Evolutionary conservation across 2,113 vertebrate genomes (phyloP).

Genomic region (Potamarius usumacintae): DNA sequence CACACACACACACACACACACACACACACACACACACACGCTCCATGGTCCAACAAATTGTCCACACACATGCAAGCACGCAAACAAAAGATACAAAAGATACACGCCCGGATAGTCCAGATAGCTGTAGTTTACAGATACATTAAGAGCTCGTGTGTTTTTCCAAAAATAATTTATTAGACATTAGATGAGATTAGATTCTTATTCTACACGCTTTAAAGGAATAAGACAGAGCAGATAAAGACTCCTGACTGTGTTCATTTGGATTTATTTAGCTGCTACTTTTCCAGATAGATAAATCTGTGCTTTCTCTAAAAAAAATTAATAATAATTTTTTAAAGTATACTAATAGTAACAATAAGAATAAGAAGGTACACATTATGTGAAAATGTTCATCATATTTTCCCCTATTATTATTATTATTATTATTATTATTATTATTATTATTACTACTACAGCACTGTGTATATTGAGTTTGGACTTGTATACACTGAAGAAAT

Average conservation of each 20-base stretch:
- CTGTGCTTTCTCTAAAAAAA: not conserved
- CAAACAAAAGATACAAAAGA: conserved; percentile 37
- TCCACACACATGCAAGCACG: conserved; percentile 34
- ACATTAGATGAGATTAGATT: not conserved
- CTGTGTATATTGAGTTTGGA: not conserved
- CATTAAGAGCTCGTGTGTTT: not conserved
- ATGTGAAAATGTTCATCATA: not conserved
- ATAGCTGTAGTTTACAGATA: not conserved
- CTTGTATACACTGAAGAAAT: not conserved
- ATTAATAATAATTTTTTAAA: not conserved
- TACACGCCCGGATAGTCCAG: not conserved
- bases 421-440: not conserved
- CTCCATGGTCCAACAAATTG: conserved; percentile 31
- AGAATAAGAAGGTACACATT: not conserved
- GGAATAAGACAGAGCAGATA: not conserved
- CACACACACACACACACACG: conserved; percentile 2
- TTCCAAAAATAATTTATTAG: not conserved
- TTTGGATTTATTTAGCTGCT: not conserved
- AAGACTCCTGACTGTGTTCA: not conserved
- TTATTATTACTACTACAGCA: not conserved
- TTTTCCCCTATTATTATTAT: not conserved
- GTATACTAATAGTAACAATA: not conserved
- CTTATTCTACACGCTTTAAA: not conserved
- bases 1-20: conserved; percentile 34
- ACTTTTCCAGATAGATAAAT: not conserved